A percentile compares a stretch with the other conserved stretches of the same genome.
phyloP scores from a whole-genome alignment of 2,113 vertebrate species.

The Calyptomena viridis region DNA sequence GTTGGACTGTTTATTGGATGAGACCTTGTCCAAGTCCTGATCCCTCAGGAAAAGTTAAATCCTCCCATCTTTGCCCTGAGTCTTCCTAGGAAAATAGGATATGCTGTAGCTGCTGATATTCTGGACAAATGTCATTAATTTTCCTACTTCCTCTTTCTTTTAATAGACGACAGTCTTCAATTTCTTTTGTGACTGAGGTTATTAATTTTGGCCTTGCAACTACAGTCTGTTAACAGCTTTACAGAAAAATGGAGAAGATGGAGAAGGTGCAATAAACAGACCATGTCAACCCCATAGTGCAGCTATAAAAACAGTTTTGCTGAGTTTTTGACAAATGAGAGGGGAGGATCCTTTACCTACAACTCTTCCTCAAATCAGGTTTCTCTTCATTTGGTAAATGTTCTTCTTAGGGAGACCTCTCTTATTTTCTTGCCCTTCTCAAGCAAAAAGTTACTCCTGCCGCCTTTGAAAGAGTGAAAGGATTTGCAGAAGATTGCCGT shows the following conservation, averaged over 20 bases:
- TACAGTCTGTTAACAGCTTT: background rate
- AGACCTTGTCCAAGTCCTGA: background rate
- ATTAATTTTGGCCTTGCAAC: background rate
- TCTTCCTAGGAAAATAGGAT: background rate
- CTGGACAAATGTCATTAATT: background rate
- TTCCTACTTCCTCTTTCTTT: background rate
- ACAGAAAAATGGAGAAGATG: background rate
- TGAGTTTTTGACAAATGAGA: background rate
- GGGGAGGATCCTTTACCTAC: background rate
- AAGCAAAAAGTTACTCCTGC: background rate
- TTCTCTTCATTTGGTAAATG: background rate
- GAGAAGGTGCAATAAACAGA: background rate
- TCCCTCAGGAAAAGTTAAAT: background rate
- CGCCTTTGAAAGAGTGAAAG: background rate
- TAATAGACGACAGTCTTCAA: background rate
- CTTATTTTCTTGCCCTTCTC: background rate
- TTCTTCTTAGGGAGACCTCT: background rate
- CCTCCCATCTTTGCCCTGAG: background rate
- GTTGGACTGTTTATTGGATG: background rate
- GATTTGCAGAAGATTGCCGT: background rate
- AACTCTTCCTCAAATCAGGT: background rate
- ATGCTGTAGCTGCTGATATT: background rate
- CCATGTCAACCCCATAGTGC: background rate
- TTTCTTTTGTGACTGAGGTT: background rate
- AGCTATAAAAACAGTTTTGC: background rate